These are phyloP conservation scores for Salmo trutta DNA, from an alignment of 2,797 vertebrate species.

Conservation along the genomic window DNA sequence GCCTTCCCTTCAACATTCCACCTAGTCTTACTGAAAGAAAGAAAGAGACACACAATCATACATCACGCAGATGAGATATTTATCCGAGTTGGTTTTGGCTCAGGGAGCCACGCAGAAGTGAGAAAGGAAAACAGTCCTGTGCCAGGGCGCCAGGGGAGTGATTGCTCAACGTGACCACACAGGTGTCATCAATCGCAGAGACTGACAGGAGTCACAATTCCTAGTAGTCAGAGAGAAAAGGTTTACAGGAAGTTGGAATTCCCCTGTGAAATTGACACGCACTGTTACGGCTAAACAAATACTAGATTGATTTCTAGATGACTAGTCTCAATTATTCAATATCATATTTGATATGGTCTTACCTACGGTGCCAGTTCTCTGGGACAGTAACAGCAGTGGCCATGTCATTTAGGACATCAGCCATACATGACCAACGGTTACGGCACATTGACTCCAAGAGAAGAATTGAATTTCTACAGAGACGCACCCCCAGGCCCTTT, in stretches of 20 bases:
- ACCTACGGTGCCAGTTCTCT: background rate
- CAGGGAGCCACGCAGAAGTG: constrained; percentile 66
- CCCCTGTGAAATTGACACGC: constrained; percentile 35
- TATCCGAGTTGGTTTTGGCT: constrained; percentile 75
- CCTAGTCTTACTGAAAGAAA: constrained; percentile 24
- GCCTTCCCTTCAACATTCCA: constrained; percentile 47
- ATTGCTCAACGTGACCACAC: constrained; percentile 71
- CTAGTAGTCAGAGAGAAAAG: constrained; percentile 63
- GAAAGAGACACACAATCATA: constrained; percentile 51
- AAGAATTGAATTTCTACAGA: background rate
- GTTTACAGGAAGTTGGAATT: constrained; percentile 59
- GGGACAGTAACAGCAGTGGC: background rate
- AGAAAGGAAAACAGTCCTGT: constrained; percentile 69
- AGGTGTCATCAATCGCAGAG: constrained; percentile 78
- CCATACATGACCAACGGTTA: background rate
- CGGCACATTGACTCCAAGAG: background rate
- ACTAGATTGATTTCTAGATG: background rate
- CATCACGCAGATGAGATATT: constrained; percentile 72
- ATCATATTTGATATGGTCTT: background rate
- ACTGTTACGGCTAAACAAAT: background rate
- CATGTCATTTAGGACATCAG: background rate
- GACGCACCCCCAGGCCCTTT: constrained; percentile 34
- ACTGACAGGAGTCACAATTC: constrained; percentile 61
- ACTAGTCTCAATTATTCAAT: background rate
- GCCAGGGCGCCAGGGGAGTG: constrained; percentile 49